Evolutionary conservation across 2,113 vertebrate genomes (phyloP), one percentile per base, ranked within the genome.

Genomic region (Mobula birostris): DNA sequence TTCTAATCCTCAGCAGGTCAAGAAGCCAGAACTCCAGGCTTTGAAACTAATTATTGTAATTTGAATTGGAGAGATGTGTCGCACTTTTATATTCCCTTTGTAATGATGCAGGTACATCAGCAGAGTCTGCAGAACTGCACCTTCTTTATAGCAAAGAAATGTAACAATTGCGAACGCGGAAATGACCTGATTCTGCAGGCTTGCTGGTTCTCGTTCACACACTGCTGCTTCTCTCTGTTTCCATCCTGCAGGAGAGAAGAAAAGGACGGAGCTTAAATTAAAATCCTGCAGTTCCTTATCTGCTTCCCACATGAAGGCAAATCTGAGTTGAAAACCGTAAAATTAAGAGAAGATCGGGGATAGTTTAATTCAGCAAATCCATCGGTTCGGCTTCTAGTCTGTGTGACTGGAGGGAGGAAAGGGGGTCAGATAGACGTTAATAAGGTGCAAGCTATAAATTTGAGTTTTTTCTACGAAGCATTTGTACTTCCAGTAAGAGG

Each of bases 291-390:
- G 97, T 97, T 97, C 98, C 98, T 98, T 98, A 98, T 99, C 98
- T 99, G 96, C 96, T 98, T 98, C 97, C 98, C 97, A 97, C 97
- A 98, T 97, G 97, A 98, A 97, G 98, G 98, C 98, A 98, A 98
- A 99, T 98, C 97, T 97, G 96, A 98, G 98, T 97, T 98, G 98
- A 99, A 98, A 98, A 98, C 98, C 98, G 97, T 99, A 98, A 99
- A 98, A 98, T 98, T 98, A 97, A 97, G 97, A 98, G 97, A 97
- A 97, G 97, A 97, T 97, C 95, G 97, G 97, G 97, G 97, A 98
- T 97, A 97, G 97, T 97, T 97, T 98, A 97, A 97, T 98, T 98
- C 98, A 97, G 97, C 96, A 97, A 96, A 97, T 97, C 97, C 97
- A 96, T 96, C 97, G 97, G 96, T 96, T 96, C 95, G 96, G 97